Conservation (phyloP, 2,797 vertebrate species). For the Pipistrellus kuhlii region DNA sequence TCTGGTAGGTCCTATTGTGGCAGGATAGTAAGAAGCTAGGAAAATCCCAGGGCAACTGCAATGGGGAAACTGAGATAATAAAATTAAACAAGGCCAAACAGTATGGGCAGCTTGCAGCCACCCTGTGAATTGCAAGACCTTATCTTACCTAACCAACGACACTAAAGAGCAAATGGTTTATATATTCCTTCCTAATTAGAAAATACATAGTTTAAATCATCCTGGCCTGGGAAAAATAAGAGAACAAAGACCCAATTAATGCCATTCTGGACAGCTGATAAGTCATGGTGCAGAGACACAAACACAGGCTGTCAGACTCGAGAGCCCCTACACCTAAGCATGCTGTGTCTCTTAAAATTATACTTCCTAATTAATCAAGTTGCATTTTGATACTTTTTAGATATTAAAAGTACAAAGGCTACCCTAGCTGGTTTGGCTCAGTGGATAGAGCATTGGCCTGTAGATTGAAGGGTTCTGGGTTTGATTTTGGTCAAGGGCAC, state of each 20-base stretch:
- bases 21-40: too few relatives aligned
- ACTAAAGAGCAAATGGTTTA: too few relatives aligned
- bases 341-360: neutral
- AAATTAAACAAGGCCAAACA: too few relatives aligned
- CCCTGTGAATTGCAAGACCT: too few relatives aligned
- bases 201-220: too few relatives aligned
- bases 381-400: neutral
- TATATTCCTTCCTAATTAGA: too few relatives aligned
- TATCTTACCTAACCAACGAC: too few relatives aligned
- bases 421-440: neutral
- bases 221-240: too few relatives aligned
- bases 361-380: neutral
- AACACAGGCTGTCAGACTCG: neutral
- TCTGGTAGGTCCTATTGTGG: neutral
- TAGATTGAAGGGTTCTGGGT: neutral
- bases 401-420: neutral
- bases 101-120: too few relatives aligned
- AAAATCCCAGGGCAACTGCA: too few relatives aligned
- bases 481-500: neutral
- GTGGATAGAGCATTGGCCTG: neutral
- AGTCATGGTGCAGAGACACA: neutral
- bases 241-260: too few relatives aligned
- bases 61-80: too few relatives aligned
- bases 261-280: neutral
- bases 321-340: neutral